phyloP scores from a whole-genome alignment of 2,113 vertebrate genomes.

The Crocuta crocuta region DNA sequence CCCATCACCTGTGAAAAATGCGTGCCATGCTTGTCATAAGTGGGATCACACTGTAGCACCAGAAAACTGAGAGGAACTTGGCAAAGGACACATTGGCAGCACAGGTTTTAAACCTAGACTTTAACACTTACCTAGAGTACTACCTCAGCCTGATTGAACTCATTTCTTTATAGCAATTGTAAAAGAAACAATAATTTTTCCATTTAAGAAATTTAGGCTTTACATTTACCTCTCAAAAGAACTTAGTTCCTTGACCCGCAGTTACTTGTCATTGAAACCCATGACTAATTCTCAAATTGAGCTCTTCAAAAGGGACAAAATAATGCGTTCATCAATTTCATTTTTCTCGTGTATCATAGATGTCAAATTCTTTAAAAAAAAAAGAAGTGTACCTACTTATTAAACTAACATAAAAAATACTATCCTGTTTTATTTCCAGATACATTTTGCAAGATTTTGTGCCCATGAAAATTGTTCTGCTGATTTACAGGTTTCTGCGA shows the following conservation, averaged over 20 bases:
- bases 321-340: neutral
- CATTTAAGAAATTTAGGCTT: neutral
- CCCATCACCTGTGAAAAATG: neutral
- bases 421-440: constrained; percentile 85
- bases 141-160: neutral
- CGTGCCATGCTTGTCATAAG: neutral
- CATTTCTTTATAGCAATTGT: neutral
- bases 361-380: neutral
- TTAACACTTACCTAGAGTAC: neutral
- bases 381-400: neutral
- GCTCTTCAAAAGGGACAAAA: neutral
- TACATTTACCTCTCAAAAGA: neutral
- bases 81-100: neutral
- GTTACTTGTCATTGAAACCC: neutral
- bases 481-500: constrained; percentile 93
- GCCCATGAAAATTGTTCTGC: constrained; percentile 93
- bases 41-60: neutral
- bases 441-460: constrained; percentile 94
- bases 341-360: neutral
- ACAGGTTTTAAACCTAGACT: neutral
- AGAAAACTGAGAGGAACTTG: neutral
- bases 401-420: constrained; percentile 41
- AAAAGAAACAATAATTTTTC: neutral
- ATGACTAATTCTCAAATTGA: neutral
- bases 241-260: neutral